Conservation (phyloP, 2,113 vertebrate species). For the Nesoenas mayeri region DNA sequence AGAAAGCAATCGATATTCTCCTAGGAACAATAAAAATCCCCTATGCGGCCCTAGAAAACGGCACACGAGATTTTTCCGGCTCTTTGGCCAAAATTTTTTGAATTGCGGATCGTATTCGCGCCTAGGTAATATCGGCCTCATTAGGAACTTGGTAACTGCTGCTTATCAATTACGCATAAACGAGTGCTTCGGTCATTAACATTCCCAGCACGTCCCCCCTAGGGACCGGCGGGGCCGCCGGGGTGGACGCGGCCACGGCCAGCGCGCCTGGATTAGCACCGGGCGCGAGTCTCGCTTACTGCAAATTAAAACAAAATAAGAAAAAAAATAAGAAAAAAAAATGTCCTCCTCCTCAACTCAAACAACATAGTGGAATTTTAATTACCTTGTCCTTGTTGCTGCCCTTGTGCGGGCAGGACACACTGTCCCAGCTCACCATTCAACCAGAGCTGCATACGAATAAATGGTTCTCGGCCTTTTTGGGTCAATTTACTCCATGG, state of each 20-base stretch:
- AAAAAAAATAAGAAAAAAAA: not conserved
- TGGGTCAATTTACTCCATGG: slow-evolving; percentile 95
- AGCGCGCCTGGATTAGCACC: not conserved
- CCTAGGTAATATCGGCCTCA: slow-evolving; percentile 57
- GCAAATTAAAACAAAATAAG: not conserved
- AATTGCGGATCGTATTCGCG: slow-evolving; percentile 27
- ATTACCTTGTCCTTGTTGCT: slow-evolving; percentile 84
- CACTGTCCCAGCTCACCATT: slow-evolving; percentile 92
- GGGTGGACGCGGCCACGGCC: not conserved
- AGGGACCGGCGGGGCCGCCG: not conserved
- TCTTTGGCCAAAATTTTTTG: slow-evolving; percentile 49
- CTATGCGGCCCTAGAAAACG: not conserved
- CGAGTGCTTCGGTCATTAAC: not conserved
- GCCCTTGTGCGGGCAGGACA: slow-evolving; percentile 83
- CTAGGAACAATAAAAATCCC: slow-evolving; percentile 8
- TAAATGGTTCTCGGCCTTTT: slow-evolving; percentile 94
- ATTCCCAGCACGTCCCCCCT: not conserved
- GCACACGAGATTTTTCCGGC: not conserved
- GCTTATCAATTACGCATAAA: slow-evolving; percentile 55
- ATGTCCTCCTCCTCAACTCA: slow-evolving; percentile 43
- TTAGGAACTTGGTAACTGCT: slow-evolving; percentile 58
- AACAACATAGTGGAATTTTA: slow-evolving; percentile 66
- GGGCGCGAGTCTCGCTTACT: not conserved
- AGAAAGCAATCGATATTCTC: slow-evolving; percentile 26
- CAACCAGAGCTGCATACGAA: slow-evolving; percentile 96